Evolutionary conservation across 2,888 invertebrate species (phyloP).

Genomic region (Acronicta alni): DNA sequence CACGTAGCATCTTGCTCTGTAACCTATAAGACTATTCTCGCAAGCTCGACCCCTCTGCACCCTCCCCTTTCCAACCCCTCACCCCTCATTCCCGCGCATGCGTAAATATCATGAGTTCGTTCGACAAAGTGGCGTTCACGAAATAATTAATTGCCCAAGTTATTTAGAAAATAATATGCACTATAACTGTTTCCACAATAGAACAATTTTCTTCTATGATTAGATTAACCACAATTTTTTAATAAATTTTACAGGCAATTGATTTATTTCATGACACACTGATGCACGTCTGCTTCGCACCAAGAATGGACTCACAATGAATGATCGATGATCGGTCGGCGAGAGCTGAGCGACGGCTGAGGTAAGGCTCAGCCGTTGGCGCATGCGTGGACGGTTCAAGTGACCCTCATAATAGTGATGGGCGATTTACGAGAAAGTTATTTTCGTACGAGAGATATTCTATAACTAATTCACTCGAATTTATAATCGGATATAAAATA

Average conservation of each 20-base stretch:
- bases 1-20: background rate
- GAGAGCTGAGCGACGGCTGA: background rate
- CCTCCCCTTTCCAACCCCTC: background rate
- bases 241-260: background rate
- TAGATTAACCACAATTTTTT: background rate
- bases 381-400: background rate
- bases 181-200: background rate
- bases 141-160: background rate
- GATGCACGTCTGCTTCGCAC: background rate
- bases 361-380: background rate
- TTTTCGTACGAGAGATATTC: too few species aligned
- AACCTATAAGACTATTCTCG: background rate
- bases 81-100: slow-evolving; percentile 1
- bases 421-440: too few species aligned
- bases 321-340: background rate
- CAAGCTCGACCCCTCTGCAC: background rate
- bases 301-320: background rate
- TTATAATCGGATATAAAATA: too few species aligned
- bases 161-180: too few species aligned
- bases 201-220: background rate
- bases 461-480: too few species aligned
- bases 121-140: background rate
- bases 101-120: background rate
- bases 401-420: background rate
- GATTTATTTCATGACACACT: background rate